Base-by-base conservation (phyloP, 2,888 invertebrate species). In the Eledone cirrhosa region DNA sequence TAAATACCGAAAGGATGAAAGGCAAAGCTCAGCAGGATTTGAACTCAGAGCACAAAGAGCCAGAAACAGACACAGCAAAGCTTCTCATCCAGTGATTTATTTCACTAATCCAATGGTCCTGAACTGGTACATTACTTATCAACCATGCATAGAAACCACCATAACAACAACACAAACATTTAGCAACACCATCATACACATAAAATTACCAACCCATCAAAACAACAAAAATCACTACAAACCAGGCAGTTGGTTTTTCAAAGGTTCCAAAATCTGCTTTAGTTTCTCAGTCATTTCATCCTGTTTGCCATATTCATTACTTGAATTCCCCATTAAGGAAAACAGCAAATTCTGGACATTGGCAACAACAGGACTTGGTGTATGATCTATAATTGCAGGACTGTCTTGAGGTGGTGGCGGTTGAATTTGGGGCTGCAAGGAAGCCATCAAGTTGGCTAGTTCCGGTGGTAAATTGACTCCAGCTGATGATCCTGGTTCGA, bases 291-390 rank as follows among this genome's bases (percentile, higher is more conserved):
- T 81, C 41, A 83, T 77, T 69, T 82, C 81, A 24, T 80, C 80
- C 1, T 80, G 75, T 53, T 81, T 81, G 16, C 76, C 74, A 48
- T 78, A 48, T 16, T 76, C 76, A 47, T 76, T 47, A 22, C 48
- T 48, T 1, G 76, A 76, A 29, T 76, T 48, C 4, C 76, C 88
- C 85, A 87, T 83, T 11, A 87, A 81, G 53, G 84, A 84, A 31
- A 85, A 80, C 29, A 88, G 79, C 48, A 87, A 85, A 75, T 85
- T 86, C 80, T 87, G 87, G 5, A 87, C 84, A 74, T 86, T 86
- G 13, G 83, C 82, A 77, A 83, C 81, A 13, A 82, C 78, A 11
- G 82, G 81, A 24, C 81, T 83, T 53, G 82, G 79, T 19, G 82
- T 80, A 63, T 79, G 76, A 27, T 76, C 48, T 14, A 48, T 83